These are phyloP conservation scores for Siderastrea radians DNA, from an alignment of 92 coral and sea anemone species.

Conservation along the genomic window DNA sequence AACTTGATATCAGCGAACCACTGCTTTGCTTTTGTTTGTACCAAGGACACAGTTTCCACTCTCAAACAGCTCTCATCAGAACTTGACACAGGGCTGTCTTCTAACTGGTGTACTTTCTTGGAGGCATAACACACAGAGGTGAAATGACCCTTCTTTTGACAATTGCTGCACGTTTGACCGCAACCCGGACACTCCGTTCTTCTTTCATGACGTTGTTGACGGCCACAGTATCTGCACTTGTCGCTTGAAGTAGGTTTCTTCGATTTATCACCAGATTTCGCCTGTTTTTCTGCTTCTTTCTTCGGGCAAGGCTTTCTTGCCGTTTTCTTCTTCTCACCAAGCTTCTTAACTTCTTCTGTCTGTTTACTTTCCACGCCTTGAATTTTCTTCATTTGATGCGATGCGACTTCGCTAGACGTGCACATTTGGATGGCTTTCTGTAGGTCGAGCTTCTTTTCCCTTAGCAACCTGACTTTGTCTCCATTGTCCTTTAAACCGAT, in stretches of 20 bases:
- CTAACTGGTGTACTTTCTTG: slow-evolving; percentile 17
- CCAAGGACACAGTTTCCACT: slow-evolving; percentile 21
- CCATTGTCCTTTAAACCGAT: slow-evolving; percentile 53
- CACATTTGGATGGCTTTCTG: slow-evolving; percentile 65
- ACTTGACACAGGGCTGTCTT: not conserved
- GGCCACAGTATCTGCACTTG: slow-evolving; percentile 36
- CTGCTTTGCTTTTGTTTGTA: slow-evolving; percentile 26
- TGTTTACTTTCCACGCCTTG: slow-evolving; percentile 11
- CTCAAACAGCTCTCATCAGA: slow-evolving; percentile 20
- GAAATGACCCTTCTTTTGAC: slow-evolving; percentile 52
- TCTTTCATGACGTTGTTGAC: slow-evolving; percentile 25
- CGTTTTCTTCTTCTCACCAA: slow-evolving; percentile 7
- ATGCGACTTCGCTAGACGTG: slow-evolving; percentile 51
- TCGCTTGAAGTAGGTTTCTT: not conserved
- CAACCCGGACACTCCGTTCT: slow-evolving; percentile 45
- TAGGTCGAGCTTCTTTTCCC: slow-evolving; percentile 50
- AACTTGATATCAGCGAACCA: slow-evolving; percentile 31
- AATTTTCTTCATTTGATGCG: slow-evolving; percentile 46
- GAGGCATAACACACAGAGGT: slow-evolving; percentile 18
- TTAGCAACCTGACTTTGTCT: slow-evolving; percentile 59
- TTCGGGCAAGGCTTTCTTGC: too few species aligned
- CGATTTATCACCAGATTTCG: too few species aligned
- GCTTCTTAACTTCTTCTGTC: slow-evolving; percentile 36
- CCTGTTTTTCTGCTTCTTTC: too few species aligned
- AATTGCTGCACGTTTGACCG: slow-evolving; percentile 44